Base-by-base conservation (phyloP, 2,113 vertebrate genomes). In the Anhinga rufa region DNA sequence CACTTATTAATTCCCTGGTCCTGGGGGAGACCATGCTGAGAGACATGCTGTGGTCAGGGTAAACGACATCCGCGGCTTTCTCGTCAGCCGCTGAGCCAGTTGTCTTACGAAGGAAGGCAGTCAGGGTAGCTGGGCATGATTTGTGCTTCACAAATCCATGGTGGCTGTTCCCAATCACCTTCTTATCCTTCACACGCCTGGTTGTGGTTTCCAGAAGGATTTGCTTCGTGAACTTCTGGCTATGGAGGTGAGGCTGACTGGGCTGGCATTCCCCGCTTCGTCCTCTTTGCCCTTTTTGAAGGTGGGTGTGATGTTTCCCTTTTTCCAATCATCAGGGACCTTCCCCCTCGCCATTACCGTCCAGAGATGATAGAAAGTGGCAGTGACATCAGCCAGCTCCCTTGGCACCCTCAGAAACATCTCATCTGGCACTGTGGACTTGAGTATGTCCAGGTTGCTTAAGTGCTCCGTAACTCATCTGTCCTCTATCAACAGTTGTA, bases 301-400 rank as follows among this genome's bases (percentile, higher is more conserved):
- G 74, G 31, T 3, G 13, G 11, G 11, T 77, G 31, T 69, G 88
- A 52, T 68, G 49, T 17, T 95, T 82, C 81, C 58, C 68, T 83
- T 91, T 54, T 48, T 5, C 48, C 76, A 31, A 0, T 48, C 38
- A 7, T 19, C 68, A 22, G 60, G 60, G 55, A 81, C 85, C 34
- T 92, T 84, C 28, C 58, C 40, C 72, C 18, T 55, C 13, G 2
- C 64, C 1, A 4, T 25, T 22, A 13, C n/a, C 0, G 0, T 10
- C n/a, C 1, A 6, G 84, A 61, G 72, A 3, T 94, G 94, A 84
- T 88, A 86, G 77, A 49, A n/a, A 38, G 85, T 81, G 88, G 49
- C 88, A 57, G 78, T 92, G 92, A 94, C 90, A 95, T 31, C 84
- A 76, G 46, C 71, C 87, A 94, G 87, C 71, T 80, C 76, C 80